Percentiles rank a stretch among this genome's conserved stretches.
Conservation (phyloP, 2,113 vertebrate species). For the Murina feae region DNA sequence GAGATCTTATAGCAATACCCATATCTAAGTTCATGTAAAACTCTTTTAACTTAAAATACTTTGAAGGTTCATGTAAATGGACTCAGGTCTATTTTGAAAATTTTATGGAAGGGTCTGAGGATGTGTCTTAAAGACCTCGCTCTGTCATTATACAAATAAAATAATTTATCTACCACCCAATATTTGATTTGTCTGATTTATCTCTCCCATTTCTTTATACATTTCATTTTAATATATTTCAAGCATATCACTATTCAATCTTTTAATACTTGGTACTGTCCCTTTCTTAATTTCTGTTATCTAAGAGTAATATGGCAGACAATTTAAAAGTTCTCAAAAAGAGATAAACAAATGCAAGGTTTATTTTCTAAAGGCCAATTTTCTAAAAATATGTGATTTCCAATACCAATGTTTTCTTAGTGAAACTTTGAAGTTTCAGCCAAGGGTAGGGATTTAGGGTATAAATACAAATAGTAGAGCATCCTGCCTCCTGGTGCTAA, state of each 20-base stretch:
- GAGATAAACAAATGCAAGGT: neutral
- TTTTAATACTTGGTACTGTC: neutral
- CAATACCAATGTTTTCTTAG: neutral
- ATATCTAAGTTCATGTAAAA: neutral
- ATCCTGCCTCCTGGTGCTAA: neutral
- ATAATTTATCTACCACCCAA: neutral
- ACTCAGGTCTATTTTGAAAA: neutral
- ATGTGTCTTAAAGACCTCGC: neutral
- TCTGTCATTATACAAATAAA: neutral
- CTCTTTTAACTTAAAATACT: neutral
- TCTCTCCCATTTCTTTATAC: neutral
- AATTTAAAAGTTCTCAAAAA: neutral
- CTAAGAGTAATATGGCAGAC: neutral
- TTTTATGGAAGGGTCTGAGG: neutral
- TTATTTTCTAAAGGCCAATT: neutral
- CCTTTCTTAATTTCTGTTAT: neutral
- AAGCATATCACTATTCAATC: neutral
- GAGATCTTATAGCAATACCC: neutral
- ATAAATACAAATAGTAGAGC: neutral
- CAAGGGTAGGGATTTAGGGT: neutral
- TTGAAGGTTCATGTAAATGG: neutral
- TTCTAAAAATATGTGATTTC: neutral
- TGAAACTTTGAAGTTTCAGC: neutral
- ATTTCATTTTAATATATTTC: neutral
- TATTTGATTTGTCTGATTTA: neutral